Conservation (phyloP, 2,888 invertebrate species). For the Nemurella pictetii region DNA sequence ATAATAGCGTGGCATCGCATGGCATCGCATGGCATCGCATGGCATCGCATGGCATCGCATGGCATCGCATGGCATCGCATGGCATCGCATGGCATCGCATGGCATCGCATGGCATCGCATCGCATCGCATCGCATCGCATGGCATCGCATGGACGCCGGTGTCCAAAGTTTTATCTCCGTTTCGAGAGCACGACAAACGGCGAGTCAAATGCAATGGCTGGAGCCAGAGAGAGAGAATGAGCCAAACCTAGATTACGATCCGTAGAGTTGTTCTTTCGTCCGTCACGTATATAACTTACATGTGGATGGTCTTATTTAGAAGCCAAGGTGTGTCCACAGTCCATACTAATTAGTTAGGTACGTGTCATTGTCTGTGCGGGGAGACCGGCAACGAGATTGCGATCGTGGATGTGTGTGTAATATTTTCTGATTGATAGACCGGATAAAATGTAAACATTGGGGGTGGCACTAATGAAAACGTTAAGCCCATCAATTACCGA, state of each 20-base stretch:
- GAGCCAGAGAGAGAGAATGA: background rate
- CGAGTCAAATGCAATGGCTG: background rate
- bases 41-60: too few relatives aligned
- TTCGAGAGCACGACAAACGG: background rate
- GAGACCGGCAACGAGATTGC: background rate
- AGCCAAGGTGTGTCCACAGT: background rate
- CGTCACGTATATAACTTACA: background rate
- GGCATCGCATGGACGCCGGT: too few relatives aligned
- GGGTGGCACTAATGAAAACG: background rate
- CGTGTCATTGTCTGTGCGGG: background rate
- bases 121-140: too few relatives aligned
- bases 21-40: too few relatives aligned
- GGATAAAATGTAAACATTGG: background rate
- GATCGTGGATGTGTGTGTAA: background rate
- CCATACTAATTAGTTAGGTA: background rate
- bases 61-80: too few relatives aligned
- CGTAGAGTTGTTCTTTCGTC: background rate
- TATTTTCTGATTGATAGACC: background rate
- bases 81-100: too few relatives aligned
- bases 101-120: too few relatives aligned
- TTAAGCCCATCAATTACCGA: background rate
- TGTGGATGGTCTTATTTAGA: background rate
- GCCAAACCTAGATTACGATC: background rate
- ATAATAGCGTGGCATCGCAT: too few relatives aligned
- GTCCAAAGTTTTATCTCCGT: background rate